phyloP scores from a whole-genome alignment of 2,888 invertebrate species.

The Poecilobothrus nobilitatus region DNA sequence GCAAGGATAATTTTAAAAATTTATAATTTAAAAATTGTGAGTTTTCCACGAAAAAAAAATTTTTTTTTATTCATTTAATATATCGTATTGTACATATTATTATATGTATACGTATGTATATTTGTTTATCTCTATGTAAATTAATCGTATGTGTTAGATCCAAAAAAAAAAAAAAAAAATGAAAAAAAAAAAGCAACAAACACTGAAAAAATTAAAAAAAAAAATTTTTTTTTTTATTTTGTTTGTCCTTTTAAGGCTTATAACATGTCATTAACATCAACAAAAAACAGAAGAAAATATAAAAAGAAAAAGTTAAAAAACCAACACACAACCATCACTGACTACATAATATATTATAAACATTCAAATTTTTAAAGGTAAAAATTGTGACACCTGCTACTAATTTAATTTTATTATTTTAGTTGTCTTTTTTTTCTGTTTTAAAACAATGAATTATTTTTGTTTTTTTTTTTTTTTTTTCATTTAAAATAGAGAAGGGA shows the following conservation, averaged over 20 bases:
- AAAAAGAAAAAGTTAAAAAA: not conserved
- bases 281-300: not conserved
- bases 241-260: not conserved
- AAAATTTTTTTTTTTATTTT: too few relatives aligned
- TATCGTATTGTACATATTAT: too few relatives aligned
- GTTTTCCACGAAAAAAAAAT: not conserved
- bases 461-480: too few relatives aligned
- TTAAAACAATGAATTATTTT: too few relatives aligned
- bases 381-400: not conserved
- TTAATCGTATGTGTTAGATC: too few relatives aligned
- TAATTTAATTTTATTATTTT: not conserved
- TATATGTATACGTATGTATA: too few relatives aligned
- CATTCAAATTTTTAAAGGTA: conserved; percentile 4
- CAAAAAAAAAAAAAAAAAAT: too few relatives aligned
- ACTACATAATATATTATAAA: not conserved
- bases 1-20: not conserved
- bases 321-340: not conserved
- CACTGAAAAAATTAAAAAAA: too few relatives aligned
- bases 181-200: too few relatives aligned
- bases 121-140: too few relatives aligned
- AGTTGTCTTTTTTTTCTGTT: not conserved
- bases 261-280: not conserved
- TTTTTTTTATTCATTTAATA: too few relatives aligned
- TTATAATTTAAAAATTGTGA: not conserved
- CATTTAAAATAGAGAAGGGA: too few relatives aligned